These are phyloP conservation scores for Gopherus evgoodei DNA, from an alignment of 2,113 vertebrate genomes.

Conservation along the genomic window DNA sequence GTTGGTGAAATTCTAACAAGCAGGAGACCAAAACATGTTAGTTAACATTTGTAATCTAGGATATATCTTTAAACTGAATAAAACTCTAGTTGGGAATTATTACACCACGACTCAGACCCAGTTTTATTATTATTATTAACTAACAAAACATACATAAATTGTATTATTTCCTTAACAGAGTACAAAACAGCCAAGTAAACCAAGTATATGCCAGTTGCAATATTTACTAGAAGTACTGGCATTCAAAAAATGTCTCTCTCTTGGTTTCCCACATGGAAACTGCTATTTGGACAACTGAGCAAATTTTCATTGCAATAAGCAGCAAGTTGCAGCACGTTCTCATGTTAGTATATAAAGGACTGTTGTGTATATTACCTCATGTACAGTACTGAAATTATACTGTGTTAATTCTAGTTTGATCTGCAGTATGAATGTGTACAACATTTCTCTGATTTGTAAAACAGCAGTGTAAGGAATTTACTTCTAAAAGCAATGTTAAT, in stretches of 20 bases:
- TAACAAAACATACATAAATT: background rate
- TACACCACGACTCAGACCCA: background rate
- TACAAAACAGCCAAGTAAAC: background rate
- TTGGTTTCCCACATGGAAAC: background rate
- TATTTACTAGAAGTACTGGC: background rate
- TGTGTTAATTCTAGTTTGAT: background rate
- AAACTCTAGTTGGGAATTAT: background rate
- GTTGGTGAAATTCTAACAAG: background rate
- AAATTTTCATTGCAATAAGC: background rate
- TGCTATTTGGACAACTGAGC: background rate
- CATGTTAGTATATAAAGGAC: background rate
- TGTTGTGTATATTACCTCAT: background rate
- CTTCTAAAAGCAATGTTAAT: background rate
- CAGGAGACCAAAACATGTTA: background rate
- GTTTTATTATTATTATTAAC: background rate
- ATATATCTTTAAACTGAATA: background rate
- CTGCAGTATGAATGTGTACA: background rate
- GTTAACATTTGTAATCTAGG: background rate
- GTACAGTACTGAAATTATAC: background rate
- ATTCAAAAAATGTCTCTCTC: background rate
- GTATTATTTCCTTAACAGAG: background rate
- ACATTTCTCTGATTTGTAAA: background rate
- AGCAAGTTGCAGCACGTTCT: background rate
- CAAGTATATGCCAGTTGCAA: background rate
- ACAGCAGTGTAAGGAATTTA: background rate